These are phyloP conservation scores for Diplazon laetatorius DNA, from an alignment of 2,888 invertebrate genomes.

Conservation along the genomic window DNA sequence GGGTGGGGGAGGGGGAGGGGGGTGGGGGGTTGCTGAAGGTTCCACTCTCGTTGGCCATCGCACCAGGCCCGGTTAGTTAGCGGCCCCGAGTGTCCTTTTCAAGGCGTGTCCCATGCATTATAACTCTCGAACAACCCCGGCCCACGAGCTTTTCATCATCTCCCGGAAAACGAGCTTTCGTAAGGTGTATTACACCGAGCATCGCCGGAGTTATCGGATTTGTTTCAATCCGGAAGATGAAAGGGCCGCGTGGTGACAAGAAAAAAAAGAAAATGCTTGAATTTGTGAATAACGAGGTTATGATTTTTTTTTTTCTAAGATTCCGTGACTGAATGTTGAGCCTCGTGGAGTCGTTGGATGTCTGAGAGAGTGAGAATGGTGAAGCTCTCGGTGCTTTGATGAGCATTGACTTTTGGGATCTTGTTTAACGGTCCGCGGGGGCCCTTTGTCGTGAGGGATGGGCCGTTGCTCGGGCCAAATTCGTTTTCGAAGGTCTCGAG, in stretches of 20 bases:
- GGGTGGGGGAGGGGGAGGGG: no score
- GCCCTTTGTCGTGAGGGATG: no score
- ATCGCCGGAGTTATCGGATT: constrained; percentile 8
- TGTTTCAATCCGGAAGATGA: background rate
- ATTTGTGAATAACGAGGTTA: constrained; percentile 2
- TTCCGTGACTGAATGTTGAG: no score
- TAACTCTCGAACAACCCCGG: constrained; percentile 23
- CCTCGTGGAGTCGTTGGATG: no score
- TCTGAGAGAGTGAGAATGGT: no score
- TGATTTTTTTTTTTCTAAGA: background rate
- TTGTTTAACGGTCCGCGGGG: no score
- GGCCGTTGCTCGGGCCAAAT: no score
- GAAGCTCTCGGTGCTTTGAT: no score
- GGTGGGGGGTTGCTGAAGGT: no score
- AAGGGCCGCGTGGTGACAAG: no score
- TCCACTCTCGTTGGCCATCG: constrained; percentile 54
- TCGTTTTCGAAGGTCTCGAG: no score
- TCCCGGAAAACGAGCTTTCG: constrained; percentile 40
- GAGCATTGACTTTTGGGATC: no score
- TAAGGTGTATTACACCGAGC: constrained; percentile 15
- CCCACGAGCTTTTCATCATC: constrained; percentile 39
- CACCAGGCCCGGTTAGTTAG: constrained; percentile 64
- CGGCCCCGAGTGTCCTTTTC: constrained; percentile 52
- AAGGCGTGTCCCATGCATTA: constrained; percentile 18
- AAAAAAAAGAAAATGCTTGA: background rate